phyloP scores from a whole-genome alignment of 2,797 vertebrate genomes.

The Scyliorhinus canicula region DNA sequence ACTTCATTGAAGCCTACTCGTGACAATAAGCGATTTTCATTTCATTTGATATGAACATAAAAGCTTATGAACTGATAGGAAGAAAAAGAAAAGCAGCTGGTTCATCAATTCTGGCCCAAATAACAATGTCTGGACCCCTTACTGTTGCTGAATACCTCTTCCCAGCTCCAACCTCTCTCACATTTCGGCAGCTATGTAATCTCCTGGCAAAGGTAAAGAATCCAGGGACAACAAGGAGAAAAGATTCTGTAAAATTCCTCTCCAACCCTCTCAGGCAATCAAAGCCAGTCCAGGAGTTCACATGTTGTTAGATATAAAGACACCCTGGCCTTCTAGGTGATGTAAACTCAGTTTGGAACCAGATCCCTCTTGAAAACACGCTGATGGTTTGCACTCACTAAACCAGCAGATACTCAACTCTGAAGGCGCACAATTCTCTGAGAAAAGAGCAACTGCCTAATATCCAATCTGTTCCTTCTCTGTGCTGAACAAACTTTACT shows the following conservation, averaged over 20 bases:
- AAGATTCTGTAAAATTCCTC: too few species aligned
- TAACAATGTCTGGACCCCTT: too few species aligned
- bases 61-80: too few species aligned
- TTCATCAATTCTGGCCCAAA: too few species aligned
- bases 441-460: not conserved
- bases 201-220: too few species aligned
- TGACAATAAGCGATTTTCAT: too few species aligned
- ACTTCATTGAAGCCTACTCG: too few species aligned
- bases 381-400: not conserved
- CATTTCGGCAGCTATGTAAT: too few species aligned
- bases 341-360: not conserved
- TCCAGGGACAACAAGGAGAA: too few species aligned
- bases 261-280: not conserved
- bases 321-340: not conserved
- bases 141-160: too few species aligned
- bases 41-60: not conserved
- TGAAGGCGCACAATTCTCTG: not conserved
- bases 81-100: too few species aligned
- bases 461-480: not conserved
- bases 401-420: not conserved
- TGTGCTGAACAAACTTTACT: not conserved
- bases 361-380: not conserved
- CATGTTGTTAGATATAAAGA: not conserved
- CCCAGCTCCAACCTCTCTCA: too few species aligned
- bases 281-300: not conserved